These are phyloP conservation scores for Charadrius vociferus DNA, from an alignment of 2,113 vertebrate species.

Conservation along the genomic window DNA sequence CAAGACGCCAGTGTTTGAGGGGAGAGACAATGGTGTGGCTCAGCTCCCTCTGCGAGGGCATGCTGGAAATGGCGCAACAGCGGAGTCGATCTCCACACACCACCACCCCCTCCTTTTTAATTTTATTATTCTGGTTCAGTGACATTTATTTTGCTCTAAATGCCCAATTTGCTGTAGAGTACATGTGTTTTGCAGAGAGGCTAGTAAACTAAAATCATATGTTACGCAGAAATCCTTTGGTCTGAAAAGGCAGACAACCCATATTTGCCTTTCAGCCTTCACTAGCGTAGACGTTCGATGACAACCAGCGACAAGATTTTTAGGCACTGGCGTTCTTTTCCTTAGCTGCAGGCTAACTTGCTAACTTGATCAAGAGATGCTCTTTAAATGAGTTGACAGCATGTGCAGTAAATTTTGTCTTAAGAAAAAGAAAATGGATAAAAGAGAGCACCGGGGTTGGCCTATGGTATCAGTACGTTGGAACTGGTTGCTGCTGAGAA, in stretches of 20 bases:
- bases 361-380: background rate
- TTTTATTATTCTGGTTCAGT: constrained; percentile 4
- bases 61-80: background rate
- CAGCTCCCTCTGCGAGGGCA: background rate
- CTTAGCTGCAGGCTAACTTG: background rate
- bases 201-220: background rate
- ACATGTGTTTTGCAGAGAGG: background rate
- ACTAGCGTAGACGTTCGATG: background rate
- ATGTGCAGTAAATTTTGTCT: background rate
- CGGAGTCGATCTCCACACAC: background rate
- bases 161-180: background rate
- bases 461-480: background rate
- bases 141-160: constrained; percentile 9
- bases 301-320: background rate
- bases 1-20: constrained; percentile 10
- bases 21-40: constrained; percentile 31
- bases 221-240: background rate
- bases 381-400: background rate
- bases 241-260: background rate
- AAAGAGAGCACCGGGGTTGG: background rate
- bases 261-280: background rate
- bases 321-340: background rate
- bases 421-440: background rate
- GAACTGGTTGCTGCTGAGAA: background rate
- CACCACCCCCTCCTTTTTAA: background rate